Evolutionary conservation across 2,888 invertebrate genomes (phyloP), one percentile per base, ranked within the genome.

Genomic region (Drosophila sordidula): DNA sequence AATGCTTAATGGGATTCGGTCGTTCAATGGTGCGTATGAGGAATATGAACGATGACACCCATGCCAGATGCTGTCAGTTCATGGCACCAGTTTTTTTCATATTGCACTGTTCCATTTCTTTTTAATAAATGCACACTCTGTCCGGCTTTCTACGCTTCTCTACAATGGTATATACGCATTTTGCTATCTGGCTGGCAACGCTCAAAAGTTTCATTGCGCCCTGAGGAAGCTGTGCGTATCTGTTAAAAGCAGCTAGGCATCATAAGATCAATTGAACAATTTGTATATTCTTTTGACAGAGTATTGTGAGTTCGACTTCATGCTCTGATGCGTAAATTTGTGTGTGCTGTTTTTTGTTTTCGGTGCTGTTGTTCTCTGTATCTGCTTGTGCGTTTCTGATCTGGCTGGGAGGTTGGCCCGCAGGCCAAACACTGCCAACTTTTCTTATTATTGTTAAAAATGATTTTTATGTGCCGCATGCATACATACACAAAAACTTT

Each of bases 381-480:
- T 58, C 54, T 72, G 62, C 59, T 57, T 61, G 55, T 54, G 61
- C 42, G 74, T 71, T 69, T 72, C 62, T 63, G 75, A 78, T 81
- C 70, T 73, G 65, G 59, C 86, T 78, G 59, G 45, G 51, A 63
- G 67, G 54, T 45, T 58, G 75, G 57, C 45, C 88, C 68, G 58
- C 82, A 50, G 82, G 79, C 88, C 71, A 78, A 80, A 68, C 70
- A 47, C 86, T 75, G 68, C 67, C 72, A 88, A 88, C 82, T 88
- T 83, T 83, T 88, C 71, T 76, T 82, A 82, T 83, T 88, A 82
- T 82, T 78, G 76, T 75, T 69, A 34, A 71, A 82, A 83, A 72
- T 76, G 79, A 69, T 81, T 85, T 73, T 65, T 68, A 62, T 78
- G 56, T 58, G 50, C 52, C 44, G 14, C 47, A 50, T 26, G 51